phyloP scores from a whole-genome alignment of 2,797 vertebrate genomes.

The Balearica regulorum region DNA sequence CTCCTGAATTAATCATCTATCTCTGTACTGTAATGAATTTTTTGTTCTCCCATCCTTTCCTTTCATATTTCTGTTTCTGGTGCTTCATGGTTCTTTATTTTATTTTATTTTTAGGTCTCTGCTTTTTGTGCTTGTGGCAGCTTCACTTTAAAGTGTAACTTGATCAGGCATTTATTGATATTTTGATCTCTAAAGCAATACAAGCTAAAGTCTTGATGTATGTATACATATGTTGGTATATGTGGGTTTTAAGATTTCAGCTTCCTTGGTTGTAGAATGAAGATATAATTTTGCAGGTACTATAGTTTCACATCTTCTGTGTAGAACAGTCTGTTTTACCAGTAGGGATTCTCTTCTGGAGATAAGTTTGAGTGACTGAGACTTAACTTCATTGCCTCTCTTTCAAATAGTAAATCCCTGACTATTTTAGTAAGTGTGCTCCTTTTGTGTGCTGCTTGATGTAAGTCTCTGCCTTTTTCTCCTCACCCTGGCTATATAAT shows the following conservation, averaged over 20 bases:
- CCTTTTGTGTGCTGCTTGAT: background rate
- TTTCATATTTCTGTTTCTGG: background rate
- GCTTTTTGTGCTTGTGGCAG: background rate
- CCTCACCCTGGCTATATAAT: background rate
- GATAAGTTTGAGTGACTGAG: background rate
- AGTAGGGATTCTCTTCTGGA: background rate
- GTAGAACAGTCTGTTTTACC: background rate
- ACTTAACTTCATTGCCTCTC: background rate
- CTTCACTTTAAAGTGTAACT: background rate
- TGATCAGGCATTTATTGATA: background rate
- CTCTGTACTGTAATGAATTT: background rate
- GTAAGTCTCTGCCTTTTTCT: background rate
- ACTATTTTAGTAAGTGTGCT: background rate
- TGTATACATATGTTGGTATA: background rate
- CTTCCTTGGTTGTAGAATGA: background rate
- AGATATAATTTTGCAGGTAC: background rate
- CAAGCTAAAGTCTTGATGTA: background rate
- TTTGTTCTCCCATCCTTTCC: background rate
- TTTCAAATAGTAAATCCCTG: background rate
- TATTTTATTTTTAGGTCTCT: background rate
- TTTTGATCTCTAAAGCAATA: background rate
- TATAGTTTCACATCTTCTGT: background rate
- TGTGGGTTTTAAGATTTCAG: background rate
- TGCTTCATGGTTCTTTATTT: background rate
- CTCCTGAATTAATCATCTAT: background rate